These are phyloP conservation scores for Crotalus tigris DNA, from an alignment of 2,113 vertebrate species.

Conservation along the genomic window DNA sequence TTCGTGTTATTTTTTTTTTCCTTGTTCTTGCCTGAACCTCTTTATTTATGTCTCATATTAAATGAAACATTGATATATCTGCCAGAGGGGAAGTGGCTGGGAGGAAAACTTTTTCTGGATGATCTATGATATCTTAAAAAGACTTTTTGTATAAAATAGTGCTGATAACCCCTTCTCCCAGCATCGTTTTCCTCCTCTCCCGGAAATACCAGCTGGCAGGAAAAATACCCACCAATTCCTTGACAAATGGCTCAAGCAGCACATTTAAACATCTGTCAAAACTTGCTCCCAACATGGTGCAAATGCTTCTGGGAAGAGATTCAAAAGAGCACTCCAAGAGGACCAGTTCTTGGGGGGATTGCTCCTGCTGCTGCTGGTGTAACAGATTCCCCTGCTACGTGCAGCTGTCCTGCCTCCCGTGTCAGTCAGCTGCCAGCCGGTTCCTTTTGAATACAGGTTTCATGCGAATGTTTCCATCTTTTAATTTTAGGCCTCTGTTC, in stretches of 20 bases:
- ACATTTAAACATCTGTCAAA: neutral
- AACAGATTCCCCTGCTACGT: neutral
- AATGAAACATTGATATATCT: constrained; percentile 10
- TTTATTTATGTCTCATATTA: constrained; percentile 45
- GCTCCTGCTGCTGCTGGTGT: neutral
- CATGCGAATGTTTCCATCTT: neutral
- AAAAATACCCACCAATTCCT: neutral
- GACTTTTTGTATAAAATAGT: neutral
- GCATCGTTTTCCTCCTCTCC: neutral
- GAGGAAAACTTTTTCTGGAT: neutral
- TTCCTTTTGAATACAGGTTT: neutral
- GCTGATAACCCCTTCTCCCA: neutral
- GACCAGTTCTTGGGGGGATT: neutral
- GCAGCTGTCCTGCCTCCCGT: accelerated
- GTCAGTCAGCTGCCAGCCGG: neutral
- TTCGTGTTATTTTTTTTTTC: constrained; percentile 32
- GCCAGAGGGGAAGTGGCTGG: neutral
- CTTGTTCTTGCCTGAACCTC: constrained; percentile 49
- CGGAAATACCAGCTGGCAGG: neutral
- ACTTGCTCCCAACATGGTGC: neutral
- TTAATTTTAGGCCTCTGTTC: neutral
- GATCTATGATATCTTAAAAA: neutral
- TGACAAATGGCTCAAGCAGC: neutral
- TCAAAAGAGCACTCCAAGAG: neutral
- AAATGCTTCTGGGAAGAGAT: neutral